phyloP scores from a whole-genome alignment of 2,113 vertebrate species.

The Psophia crepitans region DNA sequence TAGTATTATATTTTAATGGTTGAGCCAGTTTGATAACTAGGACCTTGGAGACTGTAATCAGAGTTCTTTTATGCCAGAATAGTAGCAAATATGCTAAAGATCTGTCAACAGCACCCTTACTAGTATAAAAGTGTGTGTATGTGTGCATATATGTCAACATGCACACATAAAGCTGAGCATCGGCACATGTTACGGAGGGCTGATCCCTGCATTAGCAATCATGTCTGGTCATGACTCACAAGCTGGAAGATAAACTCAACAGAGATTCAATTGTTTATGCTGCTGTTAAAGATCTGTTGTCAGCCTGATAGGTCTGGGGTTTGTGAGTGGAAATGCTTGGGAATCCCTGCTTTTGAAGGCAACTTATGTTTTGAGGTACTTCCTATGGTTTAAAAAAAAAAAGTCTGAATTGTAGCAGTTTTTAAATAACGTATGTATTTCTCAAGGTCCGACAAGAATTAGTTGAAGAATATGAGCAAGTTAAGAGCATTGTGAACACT shows the following conservation, averaged over 20 bases:
- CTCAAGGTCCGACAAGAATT: constrained; percentile 89
- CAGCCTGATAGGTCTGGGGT: background rate
- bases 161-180: background rate
- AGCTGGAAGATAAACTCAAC: background rate
- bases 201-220: background rate
- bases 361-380: background rate
- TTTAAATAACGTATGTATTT: background rate
- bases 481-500: constrained; percentile 89
- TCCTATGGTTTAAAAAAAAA: background rate
- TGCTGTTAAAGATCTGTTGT: background rate
- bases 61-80: background rate
- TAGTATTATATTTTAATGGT: background rate
- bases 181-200: background rate
- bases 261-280: background rate
- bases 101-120: background rate
- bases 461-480: constrained; percentile 92
- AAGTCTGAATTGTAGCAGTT: background rate
- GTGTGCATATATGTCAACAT: background rate
- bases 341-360: background rate
- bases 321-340: background rate
- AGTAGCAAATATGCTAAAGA: background rate
- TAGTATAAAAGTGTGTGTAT: background rate
- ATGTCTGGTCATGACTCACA: background rate
- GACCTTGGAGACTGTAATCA: background rate
- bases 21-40: background rate